Evolutionary conservation across 2,888 invertebrate species (phyloP), one percentile per base, ranked within the genome.

Genomic region (Lacanobia oleracea): DNA sequence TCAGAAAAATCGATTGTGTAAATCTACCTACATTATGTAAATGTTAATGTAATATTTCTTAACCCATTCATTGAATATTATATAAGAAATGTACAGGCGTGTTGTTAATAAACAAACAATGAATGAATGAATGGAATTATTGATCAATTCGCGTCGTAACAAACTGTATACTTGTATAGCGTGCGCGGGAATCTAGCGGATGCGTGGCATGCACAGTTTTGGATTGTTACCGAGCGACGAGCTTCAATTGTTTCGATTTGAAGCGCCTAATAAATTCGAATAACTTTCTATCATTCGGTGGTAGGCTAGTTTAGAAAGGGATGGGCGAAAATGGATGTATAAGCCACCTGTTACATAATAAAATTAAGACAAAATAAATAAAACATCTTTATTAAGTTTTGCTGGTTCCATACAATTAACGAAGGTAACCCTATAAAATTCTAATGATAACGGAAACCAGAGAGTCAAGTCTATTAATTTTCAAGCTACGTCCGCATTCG

Each of bases 111-210:
- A 80, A 76, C 83, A 85, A 83, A 85, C 83, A 82, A 83, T 70
- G 76, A 82, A 80, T 70, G 76, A 82, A 80, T 85, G 80, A 80
- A 82, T 85, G 75, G 85, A 83, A 82, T 83, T 83, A 85, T 85
- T 85, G 85, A 85, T 85, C 56, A 80, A 63, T 79, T 72, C 54
- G 54, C 64, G 54, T 72, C 69, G 72, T 70, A 75, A 70, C 63
- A 69, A 77, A 83, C 72, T 73, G 75, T 78, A 79, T 83, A 77
- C 81, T 71, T 73, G 75, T 78, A 79, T 83, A 64, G 85, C 85
- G 75, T 81, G 85, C 43, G 69, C 37, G 65, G 57, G 40, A 16
- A 59, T 40, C 33, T 14, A 57, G 27, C 69, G 60, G 69, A 69
- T 67, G 64, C 50, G 56, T 70, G 68, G 65, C 63, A 68, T 79